Evolutionary conservation across 1,140 invertebrate species (phyloP).

Genomic region (Drosophila aff.): DNA sequence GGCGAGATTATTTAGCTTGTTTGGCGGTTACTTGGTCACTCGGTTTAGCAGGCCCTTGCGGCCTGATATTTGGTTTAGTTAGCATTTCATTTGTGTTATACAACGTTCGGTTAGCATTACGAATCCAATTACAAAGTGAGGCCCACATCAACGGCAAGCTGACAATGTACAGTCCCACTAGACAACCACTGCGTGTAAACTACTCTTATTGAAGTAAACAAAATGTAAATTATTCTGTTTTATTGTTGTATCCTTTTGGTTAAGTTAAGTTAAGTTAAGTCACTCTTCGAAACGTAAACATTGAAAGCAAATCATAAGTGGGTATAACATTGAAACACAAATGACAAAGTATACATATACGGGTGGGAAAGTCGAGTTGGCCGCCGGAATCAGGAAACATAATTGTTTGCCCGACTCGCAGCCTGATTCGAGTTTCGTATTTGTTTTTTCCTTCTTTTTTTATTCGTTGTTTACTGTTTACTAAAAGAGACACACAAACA

Average conservation of each 20-base stretch:
- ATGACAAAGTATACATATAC: slow-evolving; percentile 36
- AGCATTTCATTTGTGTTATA: slow-evolving; percentile 55
- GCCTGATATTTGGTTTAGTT: slow-evolving; percentile 40
- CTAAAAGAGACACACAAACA: slow-evolving; percentile 72
- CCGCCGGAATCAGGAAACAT: slow-evolving; percentile 41
- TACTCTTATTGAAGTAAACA: slow-evolving; percentile 85
- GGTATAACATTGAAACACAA: slow-evolving; percentile 76
- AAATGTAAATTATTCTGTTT: slow-evolving; percentile 60
- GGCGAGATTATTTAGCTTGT: slow-evolving; percentile 67
- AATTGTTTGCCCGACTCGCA: slow-evolving; percentile 51
- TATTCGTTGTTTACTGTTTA: slow-evolving; percentile 19
- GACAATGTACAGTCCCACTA: slow-evolving; percentile 87
- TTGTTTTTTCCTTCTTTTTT: slow-evolving; percentile 9
- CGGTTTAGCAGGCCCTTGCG: slow-evolving; percentile 59
- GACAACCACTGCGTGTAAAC: slow-evolving; percentile 85
- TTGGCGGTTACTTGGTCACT: slow-evolving; percentile 51
- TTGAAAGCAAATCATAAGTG: slow-evolving; percentile 76
- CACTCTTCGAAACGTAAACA: slow-evolving; percentile 68
- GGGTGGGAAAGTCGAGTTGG: slow-evolving; percentile 47
- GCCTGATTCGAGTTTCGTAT: slow-evolving; percentile 52
- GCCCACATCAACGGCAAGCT: slow-evolving; percentile 89
- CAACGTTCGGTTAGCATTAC: slow-evolving; percentile 81
- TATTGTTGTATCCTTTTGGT: slow-evolving; percentile 38
- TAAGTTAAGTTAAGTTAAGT: slow-evolving; percentile 30
- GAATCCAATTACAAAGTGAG: slow-evolving; percentile 86